Base-by-base conservation (phyloP, 2,888 invertebrate species). In the Frankliniella fusca region DNA sequence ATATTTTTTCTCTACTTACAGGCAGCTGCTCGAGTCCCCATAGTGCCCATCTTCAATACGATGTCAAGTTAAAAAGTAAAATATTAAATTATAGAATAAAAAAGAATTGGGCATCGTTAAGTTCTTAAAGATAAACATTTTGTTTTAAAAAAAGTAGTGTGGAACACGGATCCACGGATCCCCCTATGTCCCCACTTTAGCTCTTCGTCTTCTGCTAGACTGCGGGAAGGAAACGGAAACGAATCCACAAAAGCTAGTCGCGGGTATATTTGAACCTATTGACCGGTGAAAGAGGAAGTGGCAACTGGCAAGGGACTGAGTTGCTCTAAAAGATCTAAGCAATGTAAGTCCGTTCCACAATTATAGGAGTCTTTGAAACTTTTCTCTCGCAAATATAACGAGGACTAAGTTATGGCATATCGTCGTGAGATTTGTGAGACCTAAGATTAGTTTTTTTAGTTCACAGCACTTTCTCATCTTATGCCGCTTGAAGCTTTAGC, bases 1-100 rank as follows among this genome's bases (percentile, higher is more conserved):
- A 27, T 76, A 76, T 76, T 76, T 76, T 27, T 86, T 86, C 23
- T 20, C 28, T 86, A 91, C 95, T 95, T 92, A 96, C 96, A 97
- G 88, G 96, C 95, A 88, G 96, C 96, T 88, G 95, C 95, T 91
- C 95, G 92, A 86, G 96, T 97, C 89, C 96, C 96, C 96, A 96
- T 96, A 90, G 93, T 94, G 89, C 92, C 50, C 82, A 82, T 82
- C 27, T 76, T 76, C 70, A 23, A 76, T 9, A 76, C 2, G 70
- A 12, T 76, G 70, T 76, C 70, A 76, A 12, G 70, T 76, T 76
- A 76, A 76, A 76, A 23, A 27, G 12, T 76, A 76, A 27, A 76
- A 76, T 23, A 76, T 76, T 76, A 76, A 23, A 27, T 76, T 76
- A 76, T 27, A 27, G 10, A 27, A 23, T 76, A 76, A 76, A 76